Percentiles rank a stretch among this genome's conserved stretches.
Conservation (phyloP, 2,113 vertebrate genomes). For the Ceyx margarethae region DNA sequence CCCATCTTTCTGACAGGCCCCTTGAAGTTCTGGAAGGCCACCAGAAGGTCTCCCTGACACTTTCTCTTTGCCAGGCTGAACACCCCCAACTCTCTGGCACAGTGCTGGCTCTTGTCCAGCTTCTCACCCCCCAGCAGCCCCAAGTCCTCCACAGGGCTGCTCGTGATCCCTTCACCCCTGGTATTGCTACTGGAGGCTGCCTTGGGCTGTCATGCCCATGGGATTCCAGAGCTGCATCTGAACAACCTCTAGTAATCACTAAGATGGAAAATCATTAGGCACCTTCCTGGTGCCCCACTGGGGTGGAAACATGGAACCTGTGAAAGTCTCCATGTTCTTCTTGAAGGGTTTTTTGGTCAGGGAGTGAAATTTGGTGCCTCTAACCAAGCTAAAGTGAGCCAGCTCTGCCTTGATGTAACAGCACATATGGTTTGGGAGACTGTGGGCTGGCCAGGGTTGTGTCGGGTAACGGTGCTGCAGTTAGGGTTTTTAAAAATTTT, state of each 20-base stretch:
- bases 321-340: neutral
- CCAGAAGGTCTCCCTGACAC: no score
- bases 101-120: no score
- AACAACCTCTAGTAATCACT: accelerated
- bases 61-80: no score
- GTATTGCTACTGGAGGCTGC: no score
- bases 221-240: neutral
- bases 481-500: neutral
- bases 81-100: no score
- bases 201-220: neutral
- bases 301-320: neutral
- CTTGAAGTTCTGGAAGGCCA: no score
- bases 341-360: neutral
- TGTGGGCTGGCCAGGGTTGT: neutral
- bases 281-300: accelerated
- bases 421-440: neutral
- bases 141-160: neutral
- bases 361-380: neutral
- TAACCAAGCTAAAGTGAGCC: neutral
- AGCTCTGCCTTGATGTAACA: neutral
- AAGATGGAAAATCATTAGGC: accelerated
- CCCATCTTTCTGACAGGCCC: no score
- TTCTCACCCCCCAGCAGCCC: neutral
- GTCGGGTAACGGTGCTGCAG: neutral
- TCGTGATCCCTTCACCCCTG: neutral